Evolutionary conservation across 2,113 vertebrate species (phyloP).

Genomic region (Pterocles burchelli): DNA sequence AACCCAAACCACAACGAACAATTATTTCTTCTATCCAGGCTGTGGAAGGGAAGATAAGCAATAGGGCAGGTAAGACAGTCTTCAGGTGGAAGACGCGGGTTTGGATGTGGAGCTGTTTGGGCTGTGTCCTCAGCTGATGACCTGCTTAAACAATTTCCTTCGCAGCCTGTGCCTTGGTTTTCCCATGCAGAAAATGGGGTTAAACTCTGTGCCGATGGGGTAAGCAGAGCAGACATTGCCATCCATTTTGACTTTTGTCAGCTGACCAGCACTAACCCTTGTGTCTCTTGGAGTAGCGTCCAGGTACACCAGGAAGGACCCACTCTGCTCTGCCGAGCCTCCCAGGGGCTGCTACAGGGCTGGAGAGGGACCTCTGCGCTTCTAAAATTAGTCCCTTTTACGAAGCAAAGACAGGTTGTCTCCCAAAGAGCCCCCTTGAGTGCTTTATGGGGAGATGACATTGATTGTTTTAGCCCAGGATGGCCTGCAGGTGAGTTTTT

Average conservation of each 20-base stretch:
- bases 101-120: neutral
- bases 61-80: neutral
- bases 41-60: neutral
- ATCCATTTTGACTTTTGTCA: neutral
- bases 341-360: neutral
- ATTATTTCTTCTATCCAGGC: neutral
- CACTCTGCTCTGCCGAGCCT: neutral
- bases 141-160: neutral
- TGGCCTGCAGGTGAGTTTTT: neutral
- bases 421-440: rapidly evolving
- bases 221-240: neutral
- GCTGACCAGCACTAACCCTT: rapidly evolving
- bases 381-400: neutral
- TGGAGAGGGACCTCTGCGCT: neutral
- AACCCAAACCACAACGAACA: neutral
- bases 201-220: neutral
- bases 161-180: neutral
- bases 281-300: neutral
- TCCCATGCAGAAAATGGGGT: neutral
- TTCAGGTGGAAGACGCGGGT: neutral
- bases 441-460: rapidly evolving
- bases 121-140: neutral
- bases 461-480: neutral
- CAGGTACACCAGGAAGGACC: neutral
- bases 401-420: neutral